Conservation (phyloP, 2,888 invertebrate genomes). For the Apamea monoglypha region DNA sequence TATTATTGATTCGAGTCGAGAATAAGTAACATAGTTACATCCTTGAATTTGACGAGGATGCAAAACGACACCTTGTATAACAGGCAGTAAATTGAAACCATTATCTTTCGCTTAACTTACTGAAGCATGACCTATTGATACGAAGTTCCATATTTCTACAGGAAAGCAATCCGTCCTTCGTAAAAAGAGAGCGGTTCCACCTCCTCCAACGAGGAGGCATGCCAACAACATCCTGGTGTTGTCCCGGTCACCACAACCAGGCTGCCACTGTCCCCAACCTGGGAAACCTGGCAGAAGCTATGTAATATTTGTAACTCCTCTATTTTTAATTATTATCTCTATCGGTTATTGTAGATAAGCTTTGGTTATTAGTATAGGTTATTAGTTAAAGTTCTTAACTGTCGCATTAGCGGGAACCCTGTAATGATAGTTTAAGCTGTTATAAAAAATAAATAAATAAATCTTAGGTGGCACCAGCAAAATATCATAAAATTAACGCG, state of each 20-base stretch:
- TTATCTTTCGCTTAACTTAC: neutral
- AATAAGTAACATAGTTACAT: no score
- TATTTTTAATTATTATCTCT: no score
- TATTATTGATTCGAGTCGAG: no score
- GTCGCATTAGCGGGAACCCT: no score
- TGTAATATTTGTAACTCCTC: constrained; percentile 63
- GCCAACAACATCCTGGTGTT: constrained; percentile 72
- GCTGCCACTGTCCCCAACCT: constrained; percentile 80
- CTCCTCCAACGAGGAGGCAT: constrained; percentile 74
- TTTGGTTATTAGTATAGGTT: no score
- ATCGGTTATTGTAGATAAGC: no score
- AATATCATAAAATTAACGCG: neutral
- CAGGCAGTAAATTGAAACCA: neutral
- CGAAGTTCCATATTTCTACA: neutral
- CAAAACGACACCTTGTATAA: neutral
- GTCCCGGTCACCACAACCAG: constrained; percentile 73
- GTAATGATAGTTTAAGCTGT: no score
- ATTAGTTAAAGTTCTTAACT: no score
- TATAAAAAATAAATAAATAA: no score
- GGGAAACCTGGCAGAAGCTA: constrained; percentile 73
- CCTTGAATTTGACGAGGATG: no score
- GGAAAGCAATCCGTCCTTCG: constrained; percentile 11
- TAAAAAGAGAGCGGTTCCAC: neutral
- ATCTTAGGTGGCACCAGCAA: no score
- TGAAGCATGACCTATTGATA: neutral